Base-by-base conservation (phyloP, 2,888 invertebrate genomes). In the Lithosia quadra region DNA sequence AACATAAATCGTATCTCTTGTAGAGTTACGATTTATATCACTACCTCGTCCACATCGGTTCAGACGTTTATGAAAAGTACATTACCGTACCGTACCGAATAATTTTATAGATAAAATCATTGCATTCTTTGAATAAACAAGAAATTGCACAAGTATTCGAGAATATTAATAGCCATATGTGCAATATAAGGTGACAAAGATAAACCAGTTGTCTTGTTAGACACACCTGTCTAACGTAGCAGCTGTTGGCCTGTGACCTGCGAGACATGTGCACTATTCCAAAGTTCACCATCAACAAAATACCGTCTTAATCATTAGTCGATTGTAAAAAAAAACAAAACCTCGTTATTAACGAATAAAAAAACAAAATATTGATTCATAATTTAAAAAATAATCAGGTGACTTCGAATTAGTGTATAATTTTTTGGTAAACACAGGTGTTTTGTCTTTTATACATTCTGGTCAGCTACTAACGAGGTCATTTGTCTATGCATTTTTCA, bases 181-280 rank as follows among this genome's bases (percentile, higher is more conserved):
- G 13, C 49, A 49, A 7, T 65, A 69, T 65, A 68, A 67, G 69
- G 73, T 70, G 69, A 78, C 76, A 78, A 81, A 75, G 69, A 78
- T 75, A 78, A 81, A 75, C 81, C 79, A 77, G 73, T 77, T 76
- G 80, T 78, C 76, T 82, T 81, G 84, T 90, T 92, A 93, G 91
- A 89, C 76, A 73, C 94, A 94, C 93, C 93, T 94, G 94, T 90
- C 92, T 91, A 93, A 92, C 86, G 79, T 74, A 68, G 82, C 88
- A 88, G 90, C 91, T 92, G 93, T 66, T 80, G 55, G 49, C 79
- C 72, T 69, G 82, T 87, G 88, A 89, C 85, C 85, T 83, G 74
- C 70, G 79, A 76, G 81, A 76, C 84, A 84, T 86, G 83, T 84
- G 83, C 83, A 69, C 77, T 75, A 76, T 78, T 77, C 75, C 75